Evolutionary conservation across 2,113 vertebrate species (phyloP), one percentile per base, ranked within the genome.

Genomic region (Gallinago jamesoni): DNA sequence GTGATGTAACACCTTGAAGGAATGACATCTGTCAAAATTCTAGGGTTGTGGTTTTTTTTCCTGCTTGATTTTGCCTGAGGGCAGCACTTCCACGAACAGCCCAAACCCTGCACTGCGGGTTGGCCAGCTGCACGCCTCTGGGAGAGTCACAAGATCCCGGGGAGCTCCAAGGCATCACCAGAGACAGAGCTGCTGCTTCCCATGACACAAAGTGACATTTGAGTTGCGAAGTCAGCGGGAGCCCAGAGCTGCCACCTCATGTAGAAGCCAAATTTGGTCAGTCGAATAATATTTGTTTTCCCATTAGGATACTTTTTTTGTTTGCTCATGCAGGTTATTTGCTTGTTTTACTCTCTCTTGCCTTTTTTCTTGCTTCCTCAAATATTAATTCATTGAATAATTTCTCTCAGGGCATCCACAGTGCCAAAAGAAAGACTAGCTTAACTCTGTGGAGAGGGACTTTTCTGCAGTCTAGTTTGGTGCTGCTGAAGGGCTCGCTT

Each of bases 331-430:
- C 21, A 81, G 28, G 48, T 78, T 89, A 56, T 89, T 87, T 81
- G 76, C 52, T 78, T 89, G 7, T 12, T 84, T 89, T 75, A 63
- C 25, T 84, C 18, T 73, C 57, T 74, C 28, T 85, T 60, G n/a
- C 4, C 12, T 78, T 78, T 90, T 84, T 70, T 55, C 76, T 92
- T 64, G 23, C 60, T 84, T 96, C 52, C 19, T 96, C 60, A 92
- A 92, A 78, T 78, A 92, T 68, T 64, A 92, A 76, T 81, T 76
- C 17, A 79, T 11, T 53, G 35, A 89, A 68, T 78, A 90, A 81
- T 84, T 92, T 90, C 60, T 92, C 45, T 82, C 69, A 56, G 37
- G 25, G 14, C 41, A 66, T 37, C 22, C 73, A 76, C 35, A 62
- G 31, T 75, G 60, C 47, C 69, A 84, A 75, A 77, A 84, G 60